Percentiles rank a stretch among this genome's conserved stretches.
phyloP scores from a whole-genome alignment of 2,888 invertebrate genomes.

The Zaprionus bogoriensis region DNA sequence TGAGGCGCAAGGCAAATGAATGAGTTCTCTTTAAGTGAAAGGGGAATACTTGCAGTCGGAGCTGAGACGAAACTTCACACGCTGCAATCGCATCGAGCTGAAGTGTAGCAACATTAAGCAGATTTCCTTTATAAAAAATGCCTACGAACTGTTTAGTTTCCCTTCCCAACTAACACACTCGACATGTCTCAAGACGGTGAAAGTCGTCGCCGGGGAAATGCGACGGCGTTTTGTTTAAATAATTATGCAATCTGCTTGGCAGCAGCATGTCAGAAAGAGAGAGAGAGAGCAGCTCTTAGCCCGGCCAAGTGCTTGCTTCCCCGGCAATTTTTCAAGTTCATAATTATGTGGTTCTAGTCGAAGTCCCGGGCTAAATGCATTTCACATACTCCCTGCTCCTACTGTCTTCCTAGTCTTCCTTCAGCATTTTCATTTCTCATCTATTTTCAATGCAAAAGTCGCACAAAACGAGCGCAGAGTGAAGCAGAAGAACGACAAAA shows the following conservation, averaged over 20 bases:
- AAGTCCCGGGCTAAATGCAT: conserved; percentile 41
- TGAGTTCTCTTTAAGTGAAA: conserved; percentile 23
- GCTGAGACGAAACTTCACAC: no score
- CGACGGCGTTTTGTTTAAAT: conserved; percentile 58
- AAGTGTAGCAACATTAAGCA: no score
- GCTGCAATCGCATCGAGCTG: no score
- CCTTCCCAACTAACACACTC: conserved; percentile 41
- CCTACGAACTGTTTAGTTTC: conserved; percentile 10
- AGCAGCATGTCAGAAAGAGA: conserved; percentile 27
- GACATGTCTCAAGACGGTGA: conserved; percentile 70
- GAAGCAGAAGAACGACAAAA: conserved; percentile 46
- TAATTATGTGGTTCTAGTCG: conserved; percentile 63
- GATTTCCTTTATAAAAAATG: conserved; percentile 38
- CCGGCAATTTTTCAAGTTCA: conserved; percentile 73
- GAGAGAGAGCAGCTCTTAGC: no score
- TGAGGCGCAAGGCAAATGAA: conserved; percentile 30
- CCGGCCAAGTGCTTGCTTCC: neutral
- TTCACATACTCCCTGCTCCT: conserved; percentile 48
- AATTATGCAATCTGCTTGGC: conserved; percentile 64
- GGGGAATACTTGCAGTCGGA: neutral
- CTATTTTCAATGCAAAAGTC: conserved; percentile 62
- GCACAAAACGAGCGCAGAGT: conserved; percentile 31
- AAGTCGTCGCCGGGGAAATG: conserved; percentile 50
- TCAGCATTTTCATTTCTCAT: conserved; percentile 55
- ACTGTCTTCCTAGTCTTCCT: neutral